Conservation (phyloP, 2,113 vertebrate species). For the Limnothrissa miodon region DNA sequence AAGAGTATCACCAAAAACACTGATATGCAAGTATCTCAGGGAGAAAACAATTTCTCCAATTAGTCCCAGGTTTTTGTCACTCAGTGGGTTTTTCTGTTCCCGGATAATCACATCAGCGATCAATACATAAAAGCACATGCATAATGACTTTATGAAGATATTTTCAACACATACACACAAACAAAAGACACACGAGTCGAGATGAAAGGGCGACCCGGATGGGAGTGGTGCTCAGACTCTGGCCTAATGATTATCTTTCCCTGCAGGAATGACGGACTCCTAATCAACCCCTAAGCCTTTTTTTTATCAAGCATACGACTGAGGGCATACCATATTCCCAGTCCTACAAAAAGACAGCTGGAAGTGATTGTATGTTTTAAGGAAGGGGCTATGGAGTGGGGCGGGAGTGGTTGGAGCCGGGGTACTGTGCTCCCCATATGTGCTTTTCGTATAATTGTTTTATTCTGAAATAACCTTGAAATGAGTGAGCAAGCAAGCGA, state of each 20-base stretch:
- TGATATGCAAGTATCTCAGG: background rate
- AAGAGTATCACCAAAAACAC: background rate
- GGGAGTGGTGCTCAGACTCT: slow-evolving; percentile 15
- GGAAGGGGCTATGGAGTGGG: slow-evolving; percentile 13
- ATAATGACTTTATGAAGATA: background rate
- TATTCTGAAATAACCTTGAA: slow-evolving; percentile 66
- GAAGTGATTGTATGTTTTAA: slow-evolving; percentile 56
- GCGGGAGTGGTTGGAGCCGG: background rate
- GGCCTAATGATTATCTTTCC: slow-evolving; percentile 58
- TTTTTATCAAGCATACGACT: slow-evolving; percentile 55
- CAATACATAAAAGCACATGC: background rate
- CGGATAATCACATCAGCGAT: slow-evolving; percentile 5
- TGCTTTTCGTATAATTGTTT: slow-evolving; percentile 61
- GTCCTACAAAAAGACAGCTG: slow-evolving; percentile 60
- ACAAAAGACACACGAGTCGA: background rate
- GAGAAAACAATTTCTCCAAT: background rate
- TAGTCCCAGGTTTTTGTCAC: background rate
- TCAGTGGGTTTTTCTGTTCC: background rate
- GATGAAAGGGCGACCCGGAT: slow-evolving; percentile 29
- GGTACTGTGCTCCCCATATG: slow-evolving; percentile 20
- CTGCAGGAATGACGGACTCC: slow-evolving; percentile 56
- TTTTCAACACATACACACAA: slow-evolving; percentile 11
- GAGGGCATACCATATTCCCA: slow-evolving; percentile 57
- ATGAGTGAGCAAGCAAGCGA: slow-evolving; percentile 53
- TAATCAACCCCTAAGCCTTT: slow-evolving; percentile 54